Percentiles rank a stretch among this genome's conserved stretches.
phyloP scores from a whole-genome alignment of 1,140 invertebrate species.

The Drosophila seguyi region DNA sequence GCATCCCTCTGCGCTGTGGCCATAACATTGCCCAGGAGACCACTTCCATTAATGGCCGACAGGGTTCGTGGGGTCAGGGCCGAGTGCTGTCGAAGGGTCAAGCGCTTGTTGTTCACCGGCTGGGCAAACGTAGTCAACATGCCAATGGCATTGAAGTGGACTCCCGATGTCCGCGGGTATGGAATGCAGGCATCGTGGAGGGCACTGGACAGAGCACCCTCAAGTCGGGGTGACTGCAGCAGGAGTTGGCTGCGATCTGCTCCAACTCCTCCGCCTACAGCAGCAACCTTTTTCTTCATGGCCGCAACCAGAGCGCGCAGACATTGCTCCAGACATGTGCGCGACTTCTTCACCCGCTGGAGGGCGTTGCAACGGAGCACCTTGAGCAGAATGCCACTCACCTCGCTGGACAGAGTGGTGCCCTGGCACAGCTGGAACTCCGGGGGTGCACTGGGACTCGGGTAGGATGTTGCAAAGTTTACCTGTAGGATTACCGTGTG shows the following conservation, averaged over 20 bases:
- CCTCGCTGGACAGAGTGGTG: slow-evolving; percentile 87
- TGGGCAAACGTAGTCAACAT: slow-evolving; percentile 94
- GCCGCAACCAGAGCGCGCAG: slow-evolving; percentile 90
- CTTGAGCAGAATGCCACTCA: slow-evolving; percentile 88
- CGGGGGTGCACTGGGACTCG: slow-evolving; percentile 87
- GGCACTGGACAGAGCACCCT: slow-evolving; percentile 85
- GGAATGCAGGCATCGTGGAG: slow-evolving; percentile 94
- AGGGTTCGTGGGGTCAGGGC: slow-evolving; percentile 86
- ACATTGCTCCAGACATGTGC: slow-evolving; percentile 92
- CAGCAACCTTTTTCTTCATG: slow-evolving; percentile 87
- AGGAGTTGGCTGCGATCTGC: slow-evolving; percentile 83
- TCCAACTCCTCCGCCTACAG: slow-evolving; percentile 38
- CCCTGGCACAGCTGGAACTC: slow-evolving; percentile 89
- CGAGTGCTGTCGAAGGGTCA: slow-evolving; percentile 83
- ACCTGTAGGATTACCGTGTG: slow-evolving; percentile 92
- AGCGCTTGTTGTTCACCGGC: slow-evolving; percentile 90
- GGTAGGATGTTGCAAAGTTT: slow-evolving; percentile 79
- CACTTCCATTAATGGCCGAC: slow-evolving; percentile 88
- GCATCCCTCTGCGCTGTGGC: slow-evolving; percentile 87
- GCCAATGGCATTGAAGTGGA: slow-evolving; percentile 95
- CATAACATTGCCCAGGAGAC: slow-evolving; percentile 86
- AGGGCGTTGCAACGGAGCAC: slow-evolving; percentile 91
- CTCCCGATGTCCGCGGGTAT: slow-evolving; percentile 96
- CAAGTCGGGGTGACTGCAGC: slow-evolving; percentile 79
- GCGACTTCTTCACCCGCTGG: slow-evolving; percentile 91